phyloP scores from a whole-genome alignment of 1,140 invertebrate species.

The Mizuhopecten yessoensis region DNA sequence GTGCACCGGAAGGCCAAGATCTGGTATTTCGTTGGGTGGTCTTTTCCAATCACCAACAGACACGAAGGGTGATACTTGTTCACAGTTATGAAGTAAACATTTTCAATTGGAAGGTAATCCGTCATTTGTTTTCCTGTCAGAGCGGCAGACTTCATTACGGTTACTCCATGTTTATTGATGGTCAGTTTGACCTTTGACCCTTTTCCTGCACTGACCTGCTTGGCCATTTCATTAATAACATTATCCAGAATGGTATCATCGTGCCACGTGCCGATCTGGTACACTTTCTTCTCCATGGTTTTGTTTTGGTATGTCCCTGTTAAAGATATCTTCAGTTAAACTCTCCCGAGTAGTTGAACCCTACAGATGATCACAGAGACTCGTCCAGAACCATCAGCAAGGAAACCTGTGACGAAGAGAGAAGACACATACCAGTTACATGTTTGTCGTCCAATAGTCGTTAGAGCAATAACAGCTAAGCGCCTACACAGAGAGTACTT shows the following conservation, averaged over 20 bases:
- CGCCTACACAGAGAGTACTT: neutral
- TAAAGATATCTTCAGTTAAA: neutral
- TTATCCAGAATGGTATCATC: conserved; percentile 67
- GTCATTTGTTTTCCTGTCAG: conserved; percentile 57
- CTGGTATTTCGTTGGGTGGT: conserved; percentile 60
- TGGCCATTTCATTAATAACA: conserved; percentile 65
- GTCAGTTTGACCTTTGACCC: conserved; percentile 68
- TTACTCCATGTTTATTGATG: conserved; percentile 62
- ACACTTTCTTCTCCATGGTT: conserved; percentile 61
- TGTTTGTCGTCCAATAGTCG: conserved; percentile 5
- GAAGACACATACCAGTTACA: neutral
- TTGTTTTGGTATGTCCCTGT: neutral
- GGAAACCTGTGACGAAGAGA: neutral
- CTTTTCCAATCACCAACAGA: conserved; percentile 68
- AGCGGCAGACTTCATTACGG: conserved; percentile 54
- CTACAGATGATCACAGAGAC: neutral
- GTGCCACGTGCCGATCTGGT: conserved; percentile 67
- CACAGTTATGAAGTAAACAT: conserved; percentile 66
- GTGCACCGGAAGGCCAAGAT: conserved; percentile 67
- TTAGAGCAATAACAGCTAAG: neutral
- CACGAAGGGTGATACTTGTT: conserved; percentile 67
- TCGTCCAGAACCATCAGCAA: neutral
- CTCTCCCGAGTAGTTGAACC: neutral
- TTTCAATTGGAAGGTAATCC: conserved; percentile 51
- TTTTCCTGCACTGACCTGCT: conserved; percentile 57